A percentile compares a stretch with the other conserved stretches of the same genome.
Evolutionary conservation across 2,113 vertebrate genomes (phyloP).

Genomic region (Potamarius usumacintae): DNA sequence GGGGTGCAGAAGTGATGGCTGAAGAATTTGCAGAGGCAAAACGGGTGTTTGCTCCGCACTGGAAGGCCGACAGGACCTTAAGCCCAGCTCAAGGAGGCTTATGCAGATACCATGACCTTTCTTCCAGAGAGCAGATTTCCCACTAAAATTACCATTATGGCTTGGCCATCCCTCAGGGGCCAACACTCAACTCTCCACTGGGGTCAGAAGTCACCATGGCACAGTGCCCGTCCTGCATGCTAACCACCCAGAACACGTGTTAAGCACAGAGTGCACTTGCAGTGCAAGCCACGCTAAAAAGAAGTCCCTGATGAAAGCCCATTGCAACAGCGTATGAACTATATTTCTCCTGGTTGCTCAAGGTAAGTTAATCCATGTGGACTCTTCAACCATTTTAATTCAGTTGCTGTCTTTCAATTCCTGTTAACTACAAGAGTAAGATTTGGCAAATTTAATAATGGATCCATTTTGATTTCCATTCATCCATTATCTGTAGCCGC

Average conservation of each 20-base stretch:
- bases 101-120: slow-evolving; percentile 97
- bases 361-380: not conserved
- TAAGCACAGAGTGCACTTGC: slow-evolving; percentile 32
- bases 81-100: slow-evolving; percentile 87
- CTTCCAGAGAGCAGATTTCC: slow-evolving; percentile 91
- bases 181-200: slow-evolving; percentile 69
- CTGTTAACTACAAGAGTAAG: not conserved
- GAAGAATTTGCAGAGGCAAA: slow-evolving; percentile 55
- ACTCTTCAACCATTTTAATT: not conserved
- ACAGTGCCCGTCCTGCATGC: slow-evolving; percentile 78
- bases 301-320: slow-evolving; percentile 31
- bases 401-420: not conserved
- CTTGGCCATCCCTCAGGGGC: slow-evolving; percentile 76
- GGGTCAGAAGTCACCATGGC: slow-evolving; percentile 86
- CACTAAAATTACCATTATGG: slow-evolving; percentile 95
- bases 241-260: slow-evolving; percentile 72
- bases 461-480: not conserved
- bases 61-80: slow-evolving; percentile 82
- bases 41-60: slow-evolving; percentile 73
- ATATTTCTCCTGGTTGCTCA: slow-evolving; percentile 6
- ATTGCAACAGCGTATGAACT: slow-evolving; percentile 18
- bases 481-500: too few relatives aligned
- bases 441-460: not conserved
- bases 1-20: slow-evolving; percentile 29
- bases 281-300: slow-evolving; percentile 17